Evolutionary conservation across 2,888 invertebrate species (phyloP).

Genomic region (Allophyes oxyacanthae): DNA sequence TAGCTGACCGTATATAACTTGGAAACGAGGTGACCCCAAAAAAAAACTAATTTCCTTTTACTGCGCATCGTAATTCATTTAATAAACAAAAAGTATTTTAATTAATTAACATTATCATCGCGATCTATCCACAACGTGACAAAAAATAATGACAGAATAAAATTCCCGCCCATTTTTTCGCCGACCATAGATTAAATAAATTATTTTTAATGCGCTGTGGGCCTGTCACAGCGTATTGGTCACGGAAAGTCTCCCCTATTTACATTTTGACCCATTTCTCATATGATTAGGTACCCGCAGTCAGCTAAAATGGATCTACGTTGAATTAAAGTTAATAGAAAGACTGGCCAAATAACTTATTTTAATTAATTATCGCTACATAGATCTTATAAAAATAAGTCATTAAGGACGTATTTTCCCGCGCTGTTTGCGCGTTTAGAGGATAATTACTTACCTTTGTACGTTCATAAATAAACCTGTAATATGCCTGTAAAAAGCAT

Average conservation of each 20-base stretch:
- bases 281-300: slow-evolving; percentile 60
- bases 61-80: slow-evolving; percentile 24
- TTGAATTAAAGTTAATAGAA: slow-evolving; percentile 27
- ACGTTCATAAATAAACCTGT: no score
- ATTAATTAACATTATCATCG: slow-evolving; percentile 48
- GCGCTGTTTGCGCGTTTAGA: slow-evolving; percentile 36
- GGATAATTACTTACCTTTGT: no score
- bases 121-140: slow-evolving; percentile 33
- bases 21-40: slow-evolving; percentile 9
- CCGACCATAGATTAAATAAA: slow-evolving; percentile 52
- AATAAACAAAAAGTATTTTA: slow-evolving; percentile 38
- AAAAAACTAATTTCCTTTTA: slow-evolving; percentile 24
- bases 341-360: slow-evolving; percentile 29
- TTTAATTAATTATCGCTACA: slow-evolving; percentile 48
- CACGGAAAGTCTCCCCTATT: slow-evolving; percentile 56
- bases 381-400: slow-evolving; percentile 26
- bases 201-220: slow-evolving; percentile 55
- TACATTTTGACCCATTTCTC: slow-evolving; percentile 76
- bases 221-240: slow-evolving; percentile 50
- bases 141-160: slow-evolving; percentile 43
- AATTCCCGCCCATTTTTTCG: slow-evolving; percentile 42
- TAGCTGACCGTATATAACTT: slow-evolving; percentile 1
- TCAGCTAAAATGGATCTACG: slow-evolving; percentile 44
- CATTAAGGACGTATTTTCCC: slow-evolving; percentile 46
- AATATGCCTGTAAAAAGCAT: no score